A percentile compares a stretch with the other conserved stretches of the same genome.
These are phyloP conservation scores for Athene cunicularia DNA, from an alignment of 2,113 vertebrate genomes.

Conservation along the genomic window DNA sequence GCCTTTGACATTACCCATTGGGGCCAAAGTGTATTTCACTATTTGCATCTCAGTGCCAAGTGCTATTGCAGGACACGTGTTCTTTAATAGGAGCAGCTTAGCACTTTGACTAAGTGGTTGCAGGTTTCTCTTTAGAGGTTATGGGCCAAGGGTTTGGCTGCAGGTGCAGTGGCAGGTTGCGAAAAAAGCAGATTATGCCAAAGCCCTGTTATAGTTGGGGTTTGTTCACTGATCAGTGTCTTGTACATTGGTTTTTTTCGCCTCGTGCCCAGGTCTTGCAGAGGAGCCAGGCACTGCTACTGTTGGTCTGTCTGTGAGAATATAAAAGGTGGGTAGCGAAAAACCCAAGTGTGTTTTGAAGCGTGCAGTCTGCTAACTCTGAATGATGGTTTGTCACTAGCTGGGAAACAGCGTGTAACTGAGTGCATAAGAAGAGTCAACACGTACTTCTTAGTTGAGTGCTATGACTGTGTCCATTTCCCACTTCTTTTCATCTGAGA, in stretches of 20 bases:
- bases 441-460: not conserved
- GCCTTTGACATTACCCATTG: not conserved
- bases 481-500: not conserved
- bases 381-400: not conserved
- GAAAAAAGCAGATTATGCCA: not conserved
- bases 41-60: not conserved
- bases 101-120: not conserved
- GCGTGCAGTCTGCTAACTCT: not conserved
- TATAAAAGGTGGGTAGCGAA: not conserved
- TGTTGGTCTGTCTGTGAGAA: not conserved
- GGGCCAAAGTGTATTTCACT: not conserved
- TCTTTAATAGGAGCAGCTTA: not conserved
- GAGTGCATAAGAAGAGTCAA: not conserved
- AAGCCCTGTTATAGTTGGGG: not conserved
- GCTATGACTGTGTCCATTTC: not conserved
- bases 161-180: not conserved
- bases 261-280: not conserved
- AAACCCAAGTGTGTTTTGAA: not conserved
- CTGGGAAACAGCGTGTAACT: not conserved
- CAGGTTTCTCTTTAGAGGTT: not conserved
- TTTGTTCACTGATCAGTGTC: not conserved
- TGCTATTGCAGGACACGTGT: not conserved
- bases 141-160: not conserved
- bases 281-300: not conserved
- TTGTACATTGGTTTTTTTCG: accelerated